phyloP scores from a whole-genome alignment of 2,797 vertebrate genomes.

The Sebastes cheni region DNA sequence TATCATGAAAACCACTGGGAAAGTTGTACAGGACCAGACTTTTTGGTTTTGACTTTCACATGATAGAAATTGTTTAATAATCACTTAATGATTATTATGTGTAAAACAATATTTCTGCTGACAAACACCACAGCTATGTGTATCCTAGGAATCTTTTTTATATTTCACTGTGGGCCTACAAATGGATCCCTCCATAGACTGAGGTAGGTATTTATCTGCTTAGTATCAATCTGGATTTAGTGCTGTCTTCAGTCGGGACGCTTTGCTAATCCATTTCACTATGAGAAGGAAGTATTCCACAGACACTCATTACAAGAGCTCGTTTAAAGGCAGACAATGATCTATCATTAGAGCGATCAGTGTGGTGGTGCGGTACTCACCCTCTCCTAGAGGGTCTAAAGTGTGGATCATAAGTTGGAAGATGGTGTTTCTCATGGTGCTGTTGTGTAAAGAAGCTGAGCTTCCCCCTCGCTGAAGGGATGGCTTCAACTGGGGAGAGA shows the following conservation, averaged over 20 bases:
- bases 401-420: conserved; percentile 97
- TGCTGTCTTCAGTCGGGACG: conserved; percentile 77
- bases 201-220: conserved; percentile 85
- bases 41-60: background rate
- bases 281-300: conserved; percentile 74
- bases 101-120: background rate
- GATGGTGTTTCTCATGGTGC: conserved; percentile 92
- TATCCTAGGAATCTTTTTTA: background rate
- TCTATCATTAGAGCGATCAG: background rate
- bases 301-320: conserved; percentile 24
- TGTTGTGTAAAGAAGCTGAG: conserved; percentile 95
- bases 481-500: conserved; percentile 82
- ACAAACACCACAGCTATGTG: background rate
- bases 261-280: conserved; percentile 86
- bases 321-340: background rate
- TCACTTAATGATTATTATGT: background rate
- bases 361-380: conserved; percentile 78
- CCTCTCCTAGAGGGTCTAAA: conserved; percentile 91
- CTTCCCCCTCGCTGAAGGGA: conserved; percentile 90
- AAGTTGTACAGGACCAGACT: background rate
- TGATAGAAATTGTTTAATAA: background rate
- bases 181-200: conserved; percentile 65
- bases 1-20: background rate
- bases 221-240: conserved; percentile 88
- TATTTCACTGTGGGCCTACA: conserved; percentile 15